Conservation (phyloP, 2,113 vertebrate species). For the Eptesicus fuscus region DNA sequence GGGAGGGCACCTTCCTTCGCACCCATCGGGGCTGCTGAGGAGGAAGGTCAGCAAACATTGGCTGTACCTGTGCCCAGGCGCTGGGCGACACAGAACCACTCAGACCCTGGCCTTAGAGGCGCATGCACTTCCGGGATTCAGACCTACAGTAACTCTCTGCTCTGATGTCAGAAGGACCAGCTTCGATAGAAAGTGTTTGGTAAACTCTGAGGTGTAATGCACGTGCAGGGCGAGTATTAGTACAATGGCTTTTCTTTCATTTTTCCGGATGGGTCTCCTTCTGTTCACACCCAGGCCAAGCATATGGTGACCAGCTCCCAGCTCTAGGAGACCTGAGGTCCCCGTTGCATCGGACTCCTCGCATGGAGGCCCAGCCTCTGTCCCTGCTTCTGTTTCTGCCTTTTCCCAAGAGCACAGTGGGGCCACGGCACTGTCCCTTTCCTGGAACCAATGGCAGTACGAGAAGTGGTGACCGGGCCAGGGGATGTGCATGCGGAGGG, state of each 20-base stretch:
- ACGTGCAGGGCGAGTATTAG: neutral
- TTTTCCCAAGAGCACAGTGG: neutral
- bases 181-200: neutral
- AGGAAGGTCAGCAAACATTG: neutral
- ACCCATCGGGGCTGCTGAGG: neutral
- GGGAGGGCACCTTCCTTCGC: neutral
- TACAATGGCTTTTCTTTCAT: neutral
- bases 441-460: neutral
- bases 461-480: neutral
- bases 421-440: neutral
- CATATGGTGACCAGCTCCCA: neutral
- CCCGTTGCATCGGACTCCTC: neutral
- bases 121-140: neutral
- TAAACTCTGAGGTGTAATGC: neutral
- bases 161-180: neutral
- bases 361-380: rapidly evolving
- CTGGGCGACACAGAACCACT: neutral
- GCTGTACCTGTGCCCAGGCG: neutral
- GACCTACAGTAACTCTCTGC: neutral
- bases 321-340: neutral
- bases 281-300: neutral
- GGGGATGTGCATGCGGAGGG: neutral
- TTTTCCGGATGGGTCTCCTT: neutral
- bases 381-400: too few species aligned
- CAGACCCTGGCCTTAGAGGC: neutral